These are phyloP conservation scores for Drosophila pegasa DNA, from an alignment of 2,888 invertebrate genomes.

Conservation along the genomic window DNA sequence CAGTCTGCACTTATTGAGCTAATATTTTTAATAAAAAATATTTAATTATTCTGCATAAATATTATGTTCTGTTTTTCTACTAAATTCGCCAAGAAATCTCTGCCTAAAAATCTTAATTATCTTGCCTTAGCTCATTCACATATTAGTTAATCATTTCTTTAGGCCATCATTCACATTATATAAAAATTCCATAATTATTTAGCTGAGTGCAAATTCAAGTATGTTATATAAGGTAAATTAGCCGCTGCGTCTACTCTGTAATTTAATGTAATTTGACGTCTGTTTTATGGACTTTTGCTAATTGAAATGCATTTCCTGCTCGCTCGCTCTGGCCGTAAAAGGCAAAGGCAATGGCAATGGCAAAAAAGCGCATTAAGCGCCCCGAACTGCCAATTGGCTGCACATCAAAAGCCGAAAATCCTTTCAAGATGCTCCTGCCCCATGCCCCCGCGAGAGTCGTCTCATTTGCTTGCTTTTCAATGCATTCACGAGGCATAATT, in stretches of 20 bases:
- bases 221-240: not conserved
- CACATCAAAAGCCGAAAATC: conserved; percentile 74
- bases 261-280: not conserved
- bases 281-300: conserved; percentile 23
- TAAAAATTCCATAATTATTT: not conserved
- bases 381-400: conserved; percentile 64
- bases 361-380: conserved; percentile 25
- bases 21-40: too few relatives aligned
- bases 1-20: too few relatives aligned
- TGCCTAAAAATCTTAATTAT: too few relatives aligned
- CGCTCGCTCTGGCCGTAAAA: conserved; percentile 45
- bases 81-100: too few relatives aligned
- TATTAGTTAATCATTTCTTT: too few relatives aligned
- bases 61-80: not conserved
- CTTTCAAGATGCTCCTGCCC: conserved; percentile 67
- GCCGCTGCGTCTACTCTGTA: not conserved
- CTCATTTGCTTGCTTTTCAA: conserved; percentile 34
- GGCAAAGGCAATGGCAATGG: conserved; percentile 10
- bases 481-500: conserved; percentile 56
- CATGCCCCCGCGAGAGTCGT: conserved; percentile 16
- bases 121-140: too few relatives aligned
- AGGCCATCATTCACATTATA: not conserved
- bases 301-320: conserved; percentile 56
- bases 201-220: not conserved
- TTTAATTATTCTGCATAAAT: too few relatives aligned